A percentile compares a stretch with the other conserved stretches of the same genome.
phyloP scores from a whole-genome alignment of 2,888 invertebrate genomes.

The Unio delphinus region DNA sequence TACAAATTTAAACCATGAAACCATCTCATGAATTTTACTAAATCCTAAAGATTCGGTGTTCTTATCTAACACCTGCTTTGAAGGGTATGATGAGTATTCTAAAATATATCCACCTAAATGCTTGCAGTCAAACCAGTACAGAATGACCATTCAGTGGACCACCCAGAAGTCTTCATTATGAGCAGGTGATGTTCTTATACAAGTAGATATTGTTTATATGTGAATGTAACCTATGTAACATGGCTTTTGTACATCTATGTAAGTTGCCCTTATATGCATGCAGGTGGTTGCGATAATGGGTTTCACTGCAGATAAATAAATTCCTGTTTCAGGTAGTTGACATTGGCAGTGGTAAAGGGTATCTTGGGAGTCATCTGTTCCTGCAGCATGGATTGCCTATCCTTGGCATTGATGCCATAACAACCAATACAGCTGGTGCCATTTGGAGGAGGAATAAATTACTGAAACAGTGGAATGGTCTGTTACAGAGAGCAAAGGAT shows the following conservation, averaged over 20 bases:
- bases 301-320: not conserved
- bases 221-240: too few relatives aligned
- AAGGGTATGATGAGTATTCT: too few relatives aligned
- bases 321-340: slow-evolving; percentile 79
- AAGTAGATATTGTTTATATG: too few relatives aligned
- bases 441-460: slow-evolving; percentile 66
- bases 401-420: slow-evolving; percentile 86
- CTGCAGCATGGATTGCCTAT: slow-evolving; percentile 82
- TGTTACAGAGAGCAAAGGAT: slow-evolving; percentile 33
- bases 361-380: slow-evolving; percentile 83
- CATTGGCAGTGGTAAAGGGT: slow-evolving; percentile 92
- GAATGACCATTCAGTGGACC: too few relatives aligned
- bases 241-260: not conserved
- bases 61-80: too few relatives aligned
- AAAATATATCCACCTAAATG: too few relatives aligned
- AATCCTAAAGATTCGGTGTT: too few relatives aligned
- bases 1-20: too few relatives aligned
- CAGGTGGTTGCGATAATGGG: not conserved
- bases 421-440: slow-evolving; percentile 80
- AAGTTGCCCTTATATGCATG: not conserved
- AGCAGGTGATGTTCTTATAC: too few relatives aligned
- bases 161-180: too few relatives aligned
- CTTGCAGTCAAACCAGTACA: too few relatives aligned
- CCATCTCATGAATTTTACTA: too few relatives aligned
- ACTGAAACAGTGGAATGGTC: slow-evolving; percentile 52